phyloP scores from a whole-genome alignment of 92 coral and sea anemone species.

The Phymanthus crucifer region DNA sequence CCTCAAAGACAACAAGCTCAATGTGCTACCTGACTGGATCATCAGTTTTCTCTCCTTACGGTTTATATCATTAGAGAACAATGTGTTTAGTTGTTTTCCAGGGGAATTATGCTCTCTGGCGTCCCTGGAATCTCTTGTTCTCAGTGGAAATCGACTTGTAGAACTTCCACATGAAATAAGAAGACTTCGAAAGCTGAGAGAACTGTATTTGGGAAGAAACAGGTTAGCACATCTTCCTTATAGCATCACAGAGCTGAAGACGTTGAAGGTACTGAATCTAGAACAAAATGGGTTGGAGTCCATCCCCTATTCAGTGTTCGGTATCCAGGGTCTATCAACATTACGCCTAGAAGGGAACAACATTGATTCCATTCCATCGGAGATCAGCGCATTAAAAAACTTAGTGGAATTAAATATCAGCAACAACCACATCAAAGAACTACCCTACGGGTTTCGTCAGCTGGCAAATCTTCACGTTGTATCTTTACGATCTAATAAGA shows the following conservation, averaged over 20 bases:
- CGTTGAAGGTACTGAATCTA: conserved; percentile 52
- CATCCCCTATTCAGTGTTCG: conserved; percentile 59
- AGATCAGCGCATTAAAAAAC: conserved; percentile 55
- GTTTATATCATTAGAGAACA: conserved; percentile 67
- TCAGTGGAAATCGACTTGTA: conserved; percentile 59
- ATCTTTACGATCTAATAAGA: conserved; percentile 45
- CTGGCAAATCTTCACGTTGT: conserved; percentile 50
- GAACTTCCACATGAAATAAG: conserved; percentile 70
- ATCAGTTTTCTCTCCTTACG: conserved; percentile 57
- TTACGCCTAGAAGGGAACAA: conserved; percentile 61
- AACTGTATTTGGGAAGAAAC: conserved; percentile 73
- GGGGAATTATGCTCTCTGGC: conserved; percentile 60
- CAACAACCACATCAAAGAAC: conserved; percentile 47
- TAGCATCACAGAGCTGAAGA: conserved; percentile 58
- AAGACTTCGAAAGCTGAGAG: conserved; percentile 54
- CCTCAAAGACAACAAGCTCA: conserved; percentile 59
- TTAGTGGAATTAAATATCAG: conserved; percentile 69
- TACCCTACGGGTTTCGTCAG: conserved; percentile 70
- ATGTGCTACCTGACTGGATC: conserved; percentile 71
- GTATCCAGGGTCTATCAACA: conserved; percentile 44
- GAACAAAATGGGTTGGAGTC: conserved; percentile 61
- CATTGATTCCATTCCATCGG: conserved; percentile 43
- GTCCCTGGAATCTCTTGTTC: conserved; percentile 64
- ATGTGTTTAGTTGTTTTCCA: conserved; percentile 63
- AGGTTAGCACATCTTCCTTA: conserved; percentile 46